Evolutionary conservation across 2,797 vertebrate genomes (phyloP).

Genomic region (Astyanax mexicanus): DNA sequence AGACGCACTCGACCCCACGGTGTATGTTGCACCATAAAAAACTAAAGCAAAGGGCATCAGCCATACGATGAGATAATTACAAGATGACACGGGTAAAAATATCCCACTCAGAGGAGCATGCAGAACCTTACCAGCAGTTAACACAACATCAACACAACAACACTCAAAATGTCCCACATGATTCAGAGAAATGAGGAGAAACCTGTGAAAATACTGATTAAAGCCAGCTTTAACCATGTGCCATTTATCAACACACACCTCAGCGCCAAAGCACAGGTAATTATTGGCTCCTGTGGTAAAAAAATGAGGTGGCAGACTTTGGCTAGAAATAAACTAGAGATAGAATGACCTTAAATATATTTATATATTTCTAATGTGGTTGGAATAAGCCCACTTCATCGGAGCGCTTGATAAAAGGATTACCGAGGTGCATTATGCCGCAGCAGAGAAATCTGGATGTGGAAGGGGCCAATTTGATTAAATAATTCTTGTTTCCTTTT

Average conservation of each 20-base stretch:
- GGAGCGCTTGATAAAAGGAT: slow-evolving; percentile 82
- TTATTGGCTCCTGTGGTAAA: slow-evolving; percentile 77
- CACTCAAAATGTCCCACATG: not conserved
- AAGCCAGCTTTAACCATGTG: slow-evolving; percentile 64
- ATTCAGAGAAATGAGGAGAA: not conserved
- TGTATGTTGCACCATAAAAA: not conserved
- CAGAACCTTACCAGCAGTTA: not conserved
- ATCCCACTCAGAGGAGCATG: not conserved
- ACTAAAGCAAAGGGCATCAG: not conserved
- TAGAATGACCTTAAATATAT: slow-evolving; percentile 81
- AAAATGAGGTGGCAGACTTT: slow-evolving; percentile 57
- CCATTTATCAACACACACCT: slow-evolving; percentile 68
- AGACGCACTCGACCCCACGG: not conserved
- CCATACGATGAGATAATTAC: slow-evolving; percentile 24
- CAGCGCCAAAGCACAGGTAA: slow-evolving; percentile 69
- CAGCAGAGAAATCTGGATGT: slow-evolving; percentile 79
- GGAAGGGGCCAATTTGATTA: slow-evolving; percentile 76
- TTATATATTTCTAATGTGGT: slow-evolving; percentile 66
- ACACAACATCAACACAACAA: not conserved
- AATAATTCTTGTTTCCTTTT: slow-evolving; percentile 84
- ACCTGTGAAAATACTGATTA: slow-evolving; percentile 58
- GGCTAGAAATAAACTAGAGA: slow-evolving; percentile 75
- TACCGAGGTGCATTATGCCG: slow-evolving; percentile 77
- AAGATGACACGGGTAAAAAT: slow-evolving; percentile 11
- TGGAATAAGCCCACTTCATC: slow-evolving; percentile 79